These are phyloP conservation scores for Ditula angustiorana DNA, from an alignment of 2,888 invertebrate species.

Conservation along the genomic window DNA sequence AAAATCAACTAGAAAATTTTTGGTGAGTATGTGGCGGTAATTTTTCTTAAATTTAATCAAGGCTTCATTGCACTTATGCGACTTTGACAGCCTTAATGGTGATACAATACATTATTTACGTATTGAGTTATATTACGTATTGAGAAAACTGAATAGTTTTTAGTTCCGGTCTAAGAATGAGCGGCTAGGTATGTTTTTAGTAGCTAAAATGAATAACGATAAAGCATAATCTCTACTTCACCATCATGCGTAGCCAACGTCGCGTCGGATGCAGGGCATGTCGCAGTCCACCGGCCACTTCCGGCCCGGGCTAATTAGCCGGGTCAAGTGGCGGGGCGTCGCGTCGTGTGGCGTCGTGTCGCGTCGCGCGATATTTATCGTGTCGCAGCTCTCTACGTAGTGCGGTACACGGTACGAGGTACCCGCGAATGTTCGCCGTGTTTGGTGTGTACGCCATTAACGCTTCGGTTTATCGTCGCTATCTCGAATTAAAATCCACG, in stretches of 20 bases:
- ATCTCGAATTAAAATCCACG: constrained; percentile 13
- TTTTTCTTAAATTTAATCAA: too few species aligned
- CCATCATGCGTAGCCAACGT: not conserved
- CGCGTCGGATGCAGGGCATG: constrained; percentile 1
- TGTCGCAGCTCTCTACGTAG: constrained; percentile 3
- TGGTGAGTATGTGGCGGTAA: too few species aligned
- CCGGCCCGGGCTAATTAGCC: constrained; percentile 21
- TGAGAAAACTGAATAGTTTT: too few species aligned
- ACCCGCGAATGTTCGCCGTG: constrained; percentile 2
- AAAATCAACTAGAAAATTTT: too few species aligned
- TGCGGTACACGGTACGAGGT: not conserved
- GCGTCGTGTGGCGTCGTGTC: constrained; percentile 8
- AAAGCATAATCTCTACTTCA: too few species aligned
- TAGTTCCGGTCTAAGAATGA: too few species aligned
- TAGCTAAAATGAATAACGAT: too few species aligned
- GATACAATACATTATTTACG: too few species aligned
- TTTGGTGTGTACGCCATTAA: constrained; percentile 21
- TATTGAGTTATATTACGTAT: too few species aligned
- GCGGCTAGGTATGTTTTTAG: too few species aligned
- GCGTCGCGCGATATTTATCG: constrained; percentile 7
- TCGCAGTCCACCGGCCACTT: constrained; percentile 10
- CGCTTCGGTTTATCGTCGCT: constrained; percentile 11
- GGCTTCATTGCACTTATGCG: too few species aligned
- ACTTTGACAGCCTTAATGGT: too few species aligned
- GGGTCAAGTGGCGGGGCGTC: constrained; percentile 7